Base-by-base conservation (phyloP, 92 coral and sea anemone species). In the Paramuricea clavata region DNA sequence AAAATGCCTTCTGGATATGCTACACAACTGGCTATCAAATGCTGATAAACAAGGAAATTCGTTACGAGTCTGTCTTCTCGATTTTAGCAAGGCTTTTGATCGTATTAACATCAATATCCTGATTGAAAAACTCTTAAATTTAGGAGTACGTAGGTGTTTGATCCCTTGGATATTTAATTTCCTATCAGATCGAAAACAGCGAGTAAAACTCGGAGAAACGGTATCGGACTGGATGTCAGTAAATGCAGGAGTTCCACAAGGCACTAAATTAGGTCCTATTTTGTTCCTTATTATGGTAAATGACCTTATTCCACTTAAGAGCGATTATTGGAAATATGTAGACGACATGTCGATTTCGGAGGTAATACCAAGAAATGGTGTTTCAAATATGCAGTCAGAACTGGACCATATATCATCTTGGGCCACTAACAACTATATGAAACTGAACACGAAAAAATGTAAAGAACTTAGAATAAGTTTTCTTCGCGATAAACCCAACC, bases 261-360 rank as follows among this genome's bases (percentile, higher is more conserved):
- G 89, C 33, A 65, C 85, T 12, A 83, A 76, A 23, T 43, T 69
- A 52, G 81, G 92, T n/a, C 92, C 92, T 22, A 83, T 89, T 49
- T 79, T 89, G 7, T 89, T 83, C 50, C 79, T 89, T 12, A 85
- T 89, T 7, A 89, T 89, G 92, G 86, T 89, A 4, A 83, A 77
- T 52, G 89, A 89, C 64, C 88, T 77, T 69, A 35, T 76, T 35
- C 92, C 86, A 64, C 88, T 78, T 34, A 83, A 57, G 35, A 76
- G 75, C 54, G 50, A 79, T 30, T 70, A 83, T 32, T 83, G 85
- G 89, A 89, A 89, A 50, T 89, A 65, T 52, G 89, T 78, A 7
- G 89, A 83, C 56, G 92, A 88, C 47, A 49, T 83, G 8, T 32
- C 87, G 50, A 82, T 89, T 41, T 83, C 85, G 11, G 85, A 83